These are phyloP conservation scores for Takifugu bimaculatus DNA, from an alignment of 2,113 vertebrate species.

Conservation along the genomic window DNA sequence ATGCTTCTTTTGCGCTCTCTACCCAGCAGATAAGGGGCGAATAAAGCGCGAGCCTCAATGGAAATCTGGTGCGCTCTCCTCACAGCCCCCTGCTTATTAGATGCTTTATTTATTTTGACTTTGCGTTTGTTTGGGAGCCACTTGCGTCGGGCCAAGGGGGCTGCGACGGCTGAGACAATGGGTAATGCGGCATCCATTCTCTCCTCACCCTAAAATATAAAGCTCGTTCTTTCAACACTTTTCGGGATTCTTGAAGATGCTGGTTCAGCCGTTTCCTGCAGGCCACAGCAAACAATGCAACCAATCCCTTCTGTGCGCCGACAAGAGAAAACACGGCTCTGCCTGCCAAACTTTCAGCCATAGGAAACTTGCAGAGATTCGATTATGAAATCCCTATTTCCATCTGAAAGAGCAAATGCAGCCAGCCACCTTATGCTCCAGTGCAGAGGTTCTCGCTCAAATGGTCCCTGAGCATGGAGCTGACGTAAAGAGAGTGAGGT, in stretches of 20 bases:
- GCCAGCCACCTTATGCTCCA: slow-evolving; percentile 1
- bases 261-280: slow-evolving; percentile 45
- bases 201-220: slow-evolving; percentile 23
- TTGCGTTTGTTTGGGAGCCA: slow-evolving; percentile 57
- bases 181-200: slow-evolving; percentile 36
- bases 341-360: neutral
- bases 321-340: neutral
- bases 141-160: slow-evolving; percentile 46
- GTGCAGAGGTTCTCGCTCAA: slow-evolving; percentile 27
- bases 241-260: slow-evolving; percentile 48
- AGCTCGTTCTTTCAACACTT: slow-evolving; percentile 57
- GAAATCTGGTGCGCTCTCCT: slow-evolving; percentile 53
- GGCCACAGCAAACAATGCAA: slow-evolving; percentile 39
- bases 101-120: slow-evolving; percentile 66
- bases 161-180: slow-evolving; percentile 47
- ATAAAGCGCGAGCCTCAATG: slow-evolving; percentile 66
- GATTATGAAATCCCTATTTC: neutral
- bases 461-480: slow-evolving; percentile 40
- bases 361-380: neutral
- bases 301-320: slow-evolving; percentile 29
- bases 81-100: slow-evolving; percentile 62
- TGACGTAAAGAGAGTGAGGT: slow-evolving; percentile 41
- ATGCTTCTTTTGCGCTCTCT: slow-evolving; percentile 67
- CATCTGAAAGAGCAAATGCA: neutral
- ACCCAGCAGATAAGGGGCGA: slow-evolving; percentile 68